Percentiles rank a stretch among this genome's conserved stretches.
Evolutionary conservation across 2,888 invertebrate genomes (phyloP).

Genomic region (Tiliacea aurago): DNA sequence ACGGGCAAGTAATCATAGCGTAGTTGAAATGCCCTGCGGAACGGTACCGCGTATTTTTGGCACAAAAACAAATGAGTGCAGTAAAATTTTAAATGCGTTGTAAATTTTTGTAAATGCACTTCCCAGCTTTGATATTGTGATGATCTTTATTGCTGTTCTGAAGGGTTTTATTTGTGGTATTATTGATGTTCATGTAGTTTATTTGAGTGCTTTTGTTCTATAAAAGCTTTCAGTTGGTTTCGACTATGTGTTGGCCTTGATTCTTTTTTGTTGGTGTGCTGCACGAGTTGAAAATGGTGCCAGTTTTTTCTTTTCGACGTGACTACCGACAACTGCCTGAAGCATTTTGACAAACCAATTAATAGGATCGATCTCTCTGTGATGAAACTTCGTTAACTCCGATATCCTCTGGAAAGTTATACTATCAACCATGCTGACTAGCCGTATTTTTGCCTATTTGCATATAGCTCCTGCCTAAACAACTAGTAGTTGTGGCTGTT

Average conservation of each 20-base stretch:
- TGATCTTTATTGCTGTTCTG: slow-evolving; percentile 62
- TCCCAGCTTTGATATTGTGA: slow-evolving; percentile 53
- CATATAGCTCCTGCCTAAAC: background rate
- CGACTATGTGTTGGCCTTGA: background rate
- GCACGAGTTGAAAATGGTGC: slow-evolving; percentile 7
- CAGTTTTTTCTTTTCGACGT: slow-evolving; percentile 30
- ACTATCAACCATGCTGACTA: background rate
- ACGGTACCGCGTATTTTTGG: slow-evolving; percentile 75
- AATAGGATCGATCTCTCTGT: background rate
- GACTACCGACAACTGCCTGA: slow-evolving; percentile 12
- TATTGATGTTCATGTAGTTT: slow-evolving; percentile 45
- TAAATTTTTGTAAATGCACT: slow-evolving; percentile 66
- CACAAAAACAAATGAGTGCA: slow-evolving; percentile 80
- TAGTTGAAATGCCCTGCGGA: slow-evolving; percentile 70
- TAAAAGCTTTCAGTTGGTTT: slow-evolving; percentile 8
- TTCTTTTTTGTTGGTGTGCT: background rate
- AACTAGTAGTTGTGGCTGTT: background rate
- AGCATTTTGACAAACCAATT: slow-evolving; percentile 33
- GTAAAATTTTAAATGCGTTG: slow-evolving; percentile 73
- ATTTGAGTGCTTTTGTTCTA: slow-evolving; percentile 3
- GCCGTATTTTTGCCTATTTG: background rate
- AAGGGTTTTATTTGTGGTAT: slow-evolving; percentile 39
- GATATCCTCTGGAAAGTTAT: background rate
- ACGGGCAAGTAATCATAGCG: slow-evolving; percentile 76
- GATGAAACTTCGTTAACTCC: background rate